These are phyloP conservation scores for Nymphicus hollandicus DNA, from an alignment of 2,113 vertebrate genomes.

Conservation along the genomic window DNA sequence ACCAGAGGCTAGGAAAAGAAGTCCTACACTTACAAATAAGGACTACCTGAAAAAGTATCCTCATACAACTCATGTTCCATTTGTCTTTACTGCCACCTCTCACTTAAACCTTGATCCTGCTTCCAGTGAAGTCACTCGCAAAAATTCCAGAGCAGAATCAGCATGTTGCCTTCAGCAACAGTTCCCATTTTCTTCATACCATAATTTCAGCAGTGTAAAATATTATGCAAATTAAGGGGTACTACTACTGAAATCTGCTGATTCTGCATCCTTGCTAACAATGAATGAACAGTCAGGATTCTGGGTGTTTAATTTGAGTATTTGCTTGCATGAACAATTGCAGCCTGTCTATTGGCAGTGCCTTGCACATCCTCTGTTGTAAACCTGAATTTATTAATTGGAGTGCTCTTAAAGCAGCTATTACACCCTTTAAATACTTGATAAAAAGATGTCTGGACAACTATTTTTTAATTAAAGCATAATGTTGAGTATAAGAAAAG, in stretches of 20 bases:
- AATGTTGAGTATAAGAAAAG: background rate
- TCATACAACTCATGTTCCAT: background rate
- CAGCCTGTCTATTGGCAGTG: background rate
- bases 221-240: background rate
- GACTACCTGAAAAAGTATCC: background rate
- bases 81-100: background rate
- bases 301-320: background rate
- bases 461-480: background rate
- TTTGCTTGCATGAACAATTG: background rate
- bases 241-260: background rate
- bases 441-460: background rate
- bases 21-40: background rate
- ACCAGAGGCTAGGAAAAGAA: background rate
- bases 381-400: background rate
- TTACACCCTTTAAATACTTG: background rate
- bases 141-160: background rate
- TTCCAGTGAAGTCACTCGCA: background rate
- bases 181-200: background rate
- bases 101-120: background rate
- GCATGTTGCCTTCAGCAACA: background rate
- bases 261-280: background rate
- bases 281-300: background rate
- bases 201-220: background rate
- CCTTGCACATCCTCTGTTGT: background rate
- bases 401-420: background rate